These are phyloP conservation scores for Arrhopalites spinosus DNA, from an alignment of 2,888 invertebrate species.

Conservation along the genomic window DNA sequence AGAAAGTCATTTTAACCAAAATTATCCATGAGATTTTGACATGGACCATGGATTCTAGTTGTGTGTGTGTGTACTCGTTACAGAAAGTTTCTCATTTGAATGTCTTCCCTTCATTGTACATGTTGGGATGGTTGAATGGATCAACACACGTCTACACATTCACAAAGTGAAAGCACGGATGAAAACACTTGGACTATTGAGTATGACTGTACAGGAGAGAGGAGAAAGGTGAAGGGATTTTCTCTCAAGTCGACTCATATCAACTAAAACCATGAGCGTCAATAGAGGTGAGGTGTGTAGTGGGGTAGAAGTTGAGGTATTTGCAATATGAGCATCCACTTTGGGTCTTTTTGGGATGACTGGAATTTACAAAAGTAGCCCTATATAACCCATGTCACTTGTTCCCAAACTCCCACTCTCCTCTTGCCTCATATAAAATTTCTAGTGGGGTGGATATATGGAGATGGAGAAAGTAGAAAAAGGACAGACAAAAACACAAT, in stretches of 20 bases:
- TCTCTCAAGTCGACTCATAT: too few species aligned
- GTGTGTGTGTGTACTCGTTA: too few species aligned
- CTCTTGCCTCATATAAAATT: too few species aligned
- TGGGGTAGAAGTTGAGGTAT: constrained; percentile 12
- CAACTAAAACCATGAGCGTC: neutral
- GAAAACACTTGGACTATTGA: neutral
- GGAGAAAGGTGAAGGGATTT: constrained; percentile 1
- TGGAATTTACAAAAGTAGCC: too few species aligned
- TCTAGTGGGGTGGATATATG: neutral
- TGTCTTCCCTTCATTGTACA: too few species aligned
- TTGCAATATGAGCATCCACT: constrained; percentile 24
- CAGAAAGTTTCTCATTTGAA: too few species aligned
- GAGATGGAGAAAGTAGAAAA: neutral
- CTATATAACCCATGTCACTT: neutral
- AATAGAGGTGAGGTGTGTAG: constrained; percentile 7
- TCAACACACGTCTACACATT: neutral
- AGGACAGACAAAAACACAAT: neutral
- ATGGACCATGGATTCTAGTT: too few species aligned
- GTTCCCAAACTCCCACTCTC: neutral
- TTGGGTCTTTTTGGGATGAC: too few species aligned
- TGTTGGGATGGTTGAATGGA: neutral
- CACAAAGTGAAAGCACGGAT: neutral
- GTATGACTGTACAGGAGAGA: neutral
- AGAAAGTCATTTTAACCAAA: neutral
- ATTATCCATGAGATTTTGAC: too few species aligned